These are phyloP conservation scores for Ypsolopha sequella DNA, from an alignment of 2,888 invertebrate species.

Conservation along the genomic window DNA sequence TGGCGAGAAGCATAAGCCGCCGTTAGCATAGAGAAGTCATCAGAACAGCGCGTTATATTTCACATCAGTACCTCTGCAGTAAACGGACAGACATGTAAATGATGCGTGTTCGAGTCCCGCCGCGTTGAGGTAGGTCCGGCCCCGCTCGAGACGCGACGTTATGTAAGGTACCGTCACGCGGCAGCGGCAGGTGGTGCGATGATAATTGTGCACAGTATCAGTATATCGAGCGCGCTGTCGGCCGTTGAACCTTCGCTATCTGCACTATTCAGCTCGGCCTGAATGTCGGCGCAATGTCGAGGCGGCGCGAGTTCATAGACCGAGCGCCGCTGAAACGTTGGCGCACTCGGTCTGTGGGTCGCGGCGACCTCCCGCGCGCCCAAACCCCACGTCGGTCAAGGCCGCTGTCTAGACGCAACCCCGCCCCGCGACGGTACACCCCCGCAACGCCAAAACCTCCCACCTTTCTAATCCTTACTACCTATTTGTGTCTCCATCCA, in stretches of 20 bases:
- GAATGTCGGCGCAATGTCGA: constrained; percentile 66
- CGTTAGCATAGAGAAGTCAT: too few species aligned
- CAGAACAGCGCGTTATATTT: too few species aligned
- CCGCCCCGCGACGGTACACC: constrained; percentile 18
- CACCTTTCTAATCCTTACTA: constrained; percentile 19
- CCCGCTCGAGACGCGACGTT: constrained; percentile 13
- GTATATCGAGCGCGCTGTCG: constrained; percentile 53
- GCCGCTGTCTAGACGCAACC: constrained; percentile 62
- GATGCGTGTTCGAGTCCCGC: not conserved
- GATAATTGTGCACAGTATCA: not conserved
- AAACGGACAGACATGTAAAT: not conserved
- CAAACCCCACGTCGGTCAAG: constrained; percentile 64
- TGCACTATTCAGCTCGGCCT: constrained; percentile 61
- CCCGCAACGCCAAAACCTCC: constrained; percentile 14
- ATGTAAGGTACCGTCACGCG: constrained; percentile 38
- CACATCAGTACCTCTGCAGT: too few species aligned
- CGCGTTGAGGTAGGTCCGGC: not conserved
- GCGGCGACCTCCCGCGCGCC: constrained; percentile 55
- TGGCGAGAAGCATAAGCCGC: too few species aligned
- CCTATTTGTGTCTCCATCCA: constrained; percentile 41
- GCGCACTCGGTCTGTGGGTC: constrained; percentile 55
- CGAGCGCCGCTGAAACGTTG: constrained; percentile 46
- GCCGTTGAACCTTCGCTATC: constrained; percentile 64
- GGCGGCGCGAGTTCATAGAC: constrained; percentile 58
- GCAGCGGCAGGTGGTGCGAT: constrained; percentile 45